Evolutionary conservation across 2,888 invertebrate genomes (phyloP).

Genomic region (Caenorhabditis sp.): DNA sequence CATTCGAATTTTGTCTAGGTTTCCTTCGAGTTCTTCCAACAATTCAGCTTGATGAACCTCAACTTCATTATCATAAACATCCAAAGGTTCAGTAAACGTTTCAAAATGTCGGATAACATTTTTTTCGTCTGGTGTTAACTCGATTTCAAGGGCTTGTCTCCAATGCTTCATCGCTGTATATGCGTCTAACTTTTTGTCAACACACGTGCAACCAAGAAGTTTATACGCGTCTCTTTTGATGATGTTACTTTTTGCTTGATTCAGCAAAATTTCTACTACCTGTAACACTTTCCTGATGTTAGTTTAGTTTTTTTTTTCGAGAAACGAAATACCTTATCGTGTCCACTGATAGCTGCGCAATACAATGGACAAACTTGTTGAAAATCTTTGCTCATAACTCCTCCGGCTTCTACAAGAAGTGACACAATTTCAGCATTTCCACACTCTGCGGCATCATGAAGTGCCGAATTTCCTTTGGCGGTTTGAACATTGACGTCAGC

Average conservation of each 20-base stretch:
- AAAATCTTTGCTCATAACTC: slow-evolving; percentile 81
- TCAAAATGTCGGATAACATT: slow-evolving; percentile 10
- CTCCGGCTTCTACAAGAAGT: slow-evolving; percentile 85
- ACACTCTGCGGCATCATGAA: slow-evolving; percentile 96
- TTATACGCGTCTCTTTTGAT: slow-evolving; percentile 51
- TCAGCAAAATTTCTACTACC: slow-evolving; percentile 37
- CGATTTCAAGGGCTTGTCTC: slow-evolving; percentile 40
- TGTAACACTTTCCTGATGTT: slow-evolving; percentile 4
- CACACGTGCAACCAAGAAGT: slow-evolving; percentile 48
- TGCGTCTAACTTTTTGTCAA: slow-evolving; percentile 58
- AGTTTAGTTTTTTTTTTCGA: background rate
- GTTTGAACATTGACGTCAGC: slow-evolving; percentile 37
- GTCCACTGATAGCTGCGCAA: slow-evolving; percentile 84
- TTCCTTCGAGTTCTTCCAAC: slow-evolving; percentile 85
- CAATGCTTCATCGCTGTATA: slow-evolving; percentile 78
- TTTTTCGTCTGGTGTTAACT: slow-evolving; percentile 20
- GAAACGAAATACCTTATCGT: slow-evolving; percentile 21
- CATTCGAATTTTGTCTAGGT: slow-evolving; percentile 96
- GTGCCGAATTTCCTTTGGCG: slow-evolving; percentile 81
- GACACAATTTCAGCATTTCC: slow-evolving; percentile 91
- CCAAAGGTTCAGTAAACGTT: slow-evolving; percentile 5
- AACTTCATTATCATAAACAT: slow-evolving; percentile 85
- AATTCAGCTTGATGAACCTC: slow-evolving; percentile 84
- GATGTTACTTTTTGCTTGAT: slow-evolving; percentile 9
- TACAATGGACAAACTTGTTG: slow-evolving; percentile 90